A percentile compares a stretch with the other conserved stretches of the same genome.
Evolutionary conservation across 2,888 invertebrate genomes (phyloP).

Genomic region (Odontothrips loti): DNA sequence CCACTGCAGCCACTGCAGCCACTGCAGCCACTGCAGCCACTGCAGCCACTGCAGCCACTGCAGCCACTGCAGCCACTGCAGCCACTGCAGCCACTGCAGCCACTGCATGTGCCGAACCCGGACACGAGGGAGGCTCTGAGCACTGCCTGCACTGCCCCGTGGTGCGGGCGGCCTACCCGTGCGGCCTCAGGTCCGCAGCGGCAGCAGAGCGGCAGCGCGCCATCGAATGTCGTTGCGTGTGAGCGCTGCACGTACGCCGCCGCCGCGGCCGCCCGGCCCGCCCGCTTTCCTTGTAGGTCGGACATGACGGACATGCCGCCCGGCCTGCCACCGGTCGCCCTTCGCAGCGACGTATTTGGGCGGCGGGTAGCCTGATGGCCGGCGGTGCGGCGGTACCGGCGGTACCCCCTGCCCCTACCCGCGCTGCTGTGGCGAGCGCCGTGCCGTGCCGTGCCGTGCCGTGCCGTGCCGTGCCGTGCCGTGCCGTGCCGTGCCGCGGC

Average conservation of each 20-base stretch:
- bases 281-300: neutral
- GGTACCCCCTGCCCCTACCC: neutral
- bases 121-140: no score
- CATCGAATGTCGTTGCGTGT: neutral
- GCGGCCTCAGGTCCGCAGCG: neutral
- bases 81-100: no score
- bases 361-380: neutral
- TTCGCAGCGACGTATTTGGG: constrained; percentile 12
- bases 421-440: neutral
- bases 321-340: constrained; percentile 9
- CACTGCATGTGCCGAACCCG: no score
- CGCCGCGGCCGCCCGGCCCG: neutral
- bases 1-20: no score
- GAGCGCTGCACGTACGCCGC: no score
- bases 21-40: no score
- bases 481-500: neutral
- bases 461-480: neutral
- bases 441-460: neutral
- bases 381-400: neutral
- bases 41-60: no score
- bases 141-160: no score
- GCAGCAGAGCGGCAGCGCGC: neutral
- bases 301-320: constrained; percentile 5
- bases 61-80: no score
- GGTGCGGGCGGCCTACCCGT: neutral